phyloP scores from a whole-genome alignment of 2,888 invertebrate species.

The Nymphalis urticae region DNA sequence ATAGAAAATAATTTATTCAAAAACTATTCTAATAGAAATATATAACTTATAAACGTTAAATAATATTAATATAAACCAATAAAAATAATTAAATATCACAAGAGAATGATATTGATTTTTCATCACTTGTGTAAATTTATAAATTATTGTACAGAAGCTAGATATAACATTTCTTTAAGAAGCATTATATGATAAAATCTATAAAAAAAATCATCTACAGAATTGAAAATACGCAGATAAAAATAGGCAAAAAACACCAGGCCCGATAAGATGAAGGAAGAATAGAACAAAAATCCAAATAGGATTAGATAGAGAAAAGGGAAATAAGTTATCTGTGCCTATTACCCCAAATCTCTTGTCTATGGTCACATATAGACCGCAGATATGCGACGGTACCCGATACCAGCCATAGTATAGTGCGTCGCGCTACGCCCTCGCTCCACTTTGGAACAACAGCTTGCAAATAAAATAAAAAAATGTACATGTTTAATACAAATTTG shows the following conservation, averaged over 20 bases:
- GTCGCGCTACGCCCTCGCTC: slow-evolving; percentile 63
- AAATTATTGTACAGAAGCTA: background rate
- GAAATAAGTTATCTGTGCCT: slow-evolving; percentile 34
- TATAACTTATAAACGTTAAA: too few species aligned
- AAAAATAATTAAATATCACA: too few species aligned
- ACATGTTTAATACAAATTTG: slow-evolving; percentile 32
- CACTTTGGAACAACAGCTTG: slow-evolving; percentile 70
- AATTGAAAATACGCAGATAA: slow-evolving; percentile 2
- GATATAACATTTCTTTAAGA: background rate
- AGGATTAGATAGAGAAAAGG: slow-evolving; percentile 17
- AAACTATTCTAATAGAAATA: too few species aligned
- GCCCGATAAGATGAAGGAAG: slow-evolving; percentile 21
- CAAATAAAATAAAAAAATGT: slow-evolving; percentile 60
- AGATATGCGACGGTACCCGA: slow-evolving; percentile 62
- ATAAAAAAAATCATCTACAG: background rate
- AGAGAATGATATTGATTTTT: too few species aligned
- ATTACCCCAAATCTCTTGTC: slow-evolving; percentile 58
- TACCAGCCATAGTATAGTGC: slow-evolving; percentile 71
- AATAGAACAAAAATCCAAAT: slow-evolving; percentile 21
- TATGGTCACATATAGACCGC: slow-evolving; percentile 66
- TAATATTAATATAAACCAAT: too few species aligned
- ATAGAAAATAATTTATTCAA: too few species aligned
- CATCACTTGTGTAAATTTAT: background rate
- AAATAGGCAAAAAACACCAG: slow-evolving; percentile 27
- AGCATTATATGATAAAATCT: slow-evolving; percentile 3